phyloP scores from a whole-genome alignment of 2,888 invertebrate species.

The Spisula solida region DNA sequence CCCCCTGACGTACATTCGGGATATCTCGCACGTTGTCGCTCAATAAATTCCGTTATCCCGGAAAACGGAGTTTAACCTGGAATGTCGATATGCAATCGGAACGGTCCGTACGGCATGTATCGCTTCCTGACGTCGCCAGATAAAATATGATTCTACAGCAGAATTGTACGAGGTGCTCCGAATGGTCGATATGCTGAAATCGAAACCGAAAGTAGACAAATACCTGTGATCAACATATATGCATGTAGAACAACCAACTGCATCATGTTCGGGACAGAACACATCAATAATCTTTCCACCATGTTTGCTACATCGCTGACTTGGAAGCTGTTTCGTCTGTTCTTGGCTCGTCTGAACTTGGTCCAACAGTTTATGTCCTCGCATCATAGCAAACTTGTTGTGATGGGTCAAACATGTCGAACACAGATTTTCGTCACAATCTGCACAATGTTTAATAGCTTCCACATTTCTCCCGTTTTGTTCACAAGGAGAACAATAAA shows the following conservation, averaged over 20 bases:
- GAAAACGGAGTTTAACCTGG: no score
- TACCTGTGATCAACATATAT: slow-evolving; percentile 27
- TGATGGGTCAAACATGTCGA: not conserved
- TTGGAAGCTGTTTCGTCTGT: not conserved
- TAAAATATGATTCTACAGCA: no score
- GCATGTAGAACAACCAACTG: slow-evolving; percentile 12
- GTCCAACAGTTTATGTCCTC: slow-evolving; percentile 2
- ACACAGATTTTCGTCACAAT: slow-evolving; percentile 29
- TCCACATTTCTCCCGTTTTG: not conserved
- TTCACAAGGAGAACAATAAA: slow-evolving; percentile 18
- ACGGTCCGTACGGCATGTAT: no score
- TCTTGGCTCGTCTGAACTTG: not conserved
- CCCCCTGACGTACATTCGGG: no score
- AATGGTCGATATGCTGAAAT: not conserved
- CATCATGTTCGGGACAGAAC: slow-evolving; percentile 19
- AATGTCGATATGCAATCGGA: no score
- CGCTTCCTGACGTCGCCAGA: no score
- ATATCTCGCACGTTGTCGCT: no score
- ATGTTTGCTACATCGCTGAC: slow-evolving; percentile 25
- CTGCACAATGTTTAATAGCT: slow-evolving; percentile 14
- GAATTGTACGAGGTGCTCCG: not conserved
- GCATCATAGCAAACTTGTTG: not conserved
- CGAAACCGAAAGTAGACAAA: not conserved
- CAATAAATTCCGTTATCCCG: no score
- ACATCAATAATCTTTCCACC: slow-evolving; percentile 14